Conservation (phyloP, 2,888 invertebrate species). For the Clistopyga incitator region DNA sequence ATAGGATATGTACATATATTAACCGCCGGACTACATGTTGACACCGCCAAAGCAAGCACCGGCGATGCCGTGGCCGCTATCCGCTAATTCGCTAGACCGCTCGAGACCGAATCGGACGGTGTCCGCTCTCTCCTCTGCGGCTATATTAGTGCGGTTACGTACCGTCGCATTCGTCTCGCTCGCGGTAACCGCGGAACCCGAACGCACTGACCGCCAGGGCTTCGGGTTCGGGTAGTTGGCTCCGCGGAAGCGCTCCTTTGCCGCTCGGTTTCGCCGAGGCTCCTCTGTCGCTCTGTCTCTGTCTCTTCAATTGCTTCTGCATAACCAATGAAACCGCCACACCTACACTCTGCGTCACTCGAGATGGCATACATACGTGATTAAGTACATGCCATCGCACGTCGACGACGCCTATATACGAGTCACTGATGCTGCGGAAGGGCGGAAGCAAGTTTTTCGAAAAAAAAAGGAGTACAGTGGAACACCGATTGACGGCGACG, state of each 20-base stretch:
- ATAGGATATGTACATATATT: conserved; percentile 8
- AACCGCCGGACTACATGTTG: conserved; percentile 19
- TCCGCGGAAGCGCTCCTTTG: conserved; percentile 10
- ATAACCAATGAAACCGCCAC: neutral
- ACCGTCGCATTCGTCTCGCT: conserved; percentile 17
- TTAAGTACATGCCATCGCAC: neutral
- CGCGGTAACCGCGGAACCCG: conserved; percentile 12
- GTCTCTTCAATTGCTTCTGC: conserved; percentile 4
- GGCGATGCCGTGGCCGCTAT: neutral
- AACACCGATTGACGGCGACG: too few relatives aligned
- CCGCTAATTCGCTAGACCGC: conserved; percentile 20
- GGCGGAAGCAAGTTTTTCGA: too few relatives aligned
- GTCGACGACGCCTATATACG: neutral
- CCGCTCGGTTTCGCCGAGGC: neutral
- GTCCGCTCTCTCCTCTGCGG: neutral
- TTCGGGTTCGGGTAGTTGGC: neutral
- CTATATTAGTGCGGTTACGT: conserved; percentile 17
- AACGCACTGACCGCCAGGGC: conserved; percentile 5
- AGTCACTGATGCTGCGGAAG: too few relatives aligned
- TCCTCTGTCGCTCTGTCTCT: neutral
- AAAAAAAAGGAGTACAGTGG: too few relatives aligned
- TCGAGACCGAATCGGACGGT: conserved; percentile 10
- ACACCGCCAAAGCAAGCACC: conserved; percentile 1
- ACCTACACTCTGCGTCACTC: neutral
- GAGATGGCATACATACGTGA: neutral